Evolutionary conservation across 2,797 vertebrate species (phyloP).

Genomic region (Sylvilagus floridanus): DNA sequence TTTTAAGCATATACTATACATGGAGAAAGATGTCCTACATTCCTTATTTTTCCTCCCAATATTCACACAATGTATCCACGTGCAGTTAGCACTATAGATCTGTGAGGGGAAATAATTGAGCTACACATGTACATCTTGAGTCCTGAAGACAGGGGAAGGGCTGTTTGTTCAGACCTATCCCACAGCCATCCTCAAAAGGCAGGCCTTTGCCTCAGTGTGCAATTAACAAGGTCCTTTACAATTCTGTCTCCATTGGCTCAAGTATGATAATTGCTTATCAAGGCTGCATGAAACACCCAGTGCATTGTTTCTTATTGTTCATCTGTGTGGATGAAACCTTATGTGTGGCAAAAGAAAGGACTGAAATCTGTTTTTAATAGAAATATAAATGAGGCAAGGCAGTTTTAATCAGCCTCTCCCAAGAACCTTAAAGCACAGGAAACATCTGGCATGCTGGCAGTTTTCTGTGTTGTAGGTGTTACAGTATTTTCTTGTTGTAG

Average conservation of each 20-base stretch:
- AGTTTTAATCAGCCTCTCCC: slow-evolving; percentile 40
- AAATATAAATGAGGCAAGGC: slow-evolving; percentile 21
- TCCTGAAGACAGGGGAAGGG: not conserved
- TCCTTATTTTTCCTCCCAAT: not conserved
- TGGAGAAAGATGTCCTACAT: slow-evolving; percentile 24
- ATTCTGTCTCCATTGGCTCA: not conserved
- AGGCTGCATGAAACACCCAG: not conserved
- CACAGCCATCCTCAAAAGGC: not conserved
- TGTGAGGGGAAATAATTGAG: not conserved
- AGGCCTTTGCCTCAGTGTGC: rapidly evolving
- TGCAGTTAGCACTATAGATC: not conserved
- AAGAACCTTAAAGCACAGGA: not conserved
- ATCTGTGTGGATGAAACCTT: not conserved
- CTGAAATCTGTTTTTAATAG: slow-evolving; percentile 1
- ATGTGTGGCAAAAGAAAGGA: not conserved
- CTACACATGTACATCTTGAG: not conserved
- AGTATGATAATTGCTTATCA: not conserved
- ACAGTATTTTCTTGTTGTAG: not conserved
- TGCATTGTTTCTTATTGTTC: not conserved
- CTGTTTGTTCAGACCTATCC: not conserved
- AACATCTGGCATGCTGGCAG: slow-evolving; percentile 5
- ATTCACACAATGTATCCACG: not conserved
- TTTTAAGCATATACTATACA: slow-evolving; percentile 57
- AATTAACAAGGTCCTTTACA: not conserved
- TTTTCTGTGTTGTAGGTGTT: not conserved